Evolutionary conservation across 2,113 vertebrate genomes (phyloP).

Genomic region (Pelecanoides urinatrix): DNA sequence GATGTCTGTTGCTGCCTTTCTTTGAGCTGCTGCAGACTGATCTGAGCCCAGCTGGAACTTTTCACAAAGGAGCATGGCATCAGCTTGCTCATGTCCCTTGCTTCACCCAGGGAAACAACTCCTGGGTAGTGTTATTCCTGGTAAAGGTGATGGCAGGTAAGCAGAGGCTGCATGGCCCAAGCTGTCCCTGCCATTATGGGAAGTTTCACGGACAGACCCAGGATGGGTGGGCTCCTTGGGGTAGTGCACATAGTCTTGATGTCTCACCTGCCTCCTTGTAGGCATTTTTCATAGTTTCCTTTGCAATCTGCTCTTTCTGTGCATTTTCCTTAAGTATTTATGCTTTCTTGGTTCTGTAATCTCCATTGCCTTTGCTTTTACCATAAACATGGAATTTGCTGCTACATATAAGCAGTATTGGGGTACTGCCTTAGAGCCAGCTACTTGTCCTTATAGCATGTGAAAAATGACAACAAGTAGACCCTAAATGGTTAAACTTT

Average conservation of each 20-base stretch:
- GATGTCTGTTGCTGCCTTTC: not conserved
- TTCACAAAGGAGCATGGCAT: not conserved
- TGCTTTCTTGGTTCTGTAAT: not conserved
- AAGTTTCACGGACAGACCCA: not conserved
- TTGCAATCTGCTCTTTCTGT: not conserved
- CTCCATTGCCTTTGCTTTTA: not conserved
- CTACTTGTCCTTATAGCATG: not conserved
- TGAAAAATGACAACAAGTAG: not conserved
- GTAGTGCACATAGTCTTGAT: not conserved
- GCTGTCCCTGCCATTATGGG: not conserved
- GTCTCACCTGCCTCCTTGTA: not conserved
- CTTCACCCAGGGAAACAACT: not conserved
- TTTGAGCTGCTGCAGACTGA: not conserved
- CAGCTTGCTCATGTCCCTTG: not conserved
- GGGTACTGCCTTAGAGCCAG: not conserved
- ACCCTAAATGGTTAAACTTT: constrained; percentile 39
- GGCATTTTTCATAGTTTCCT: not conserved
- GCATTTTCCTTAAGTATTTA: not conserved
- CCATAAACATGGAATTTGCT: not conserved
- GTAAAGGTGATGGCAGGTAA: not conserved
- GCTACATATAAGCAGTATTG: not conserved
- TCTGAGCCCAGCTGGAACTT: not conserved
- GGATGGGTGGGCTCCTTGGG: not conserved
- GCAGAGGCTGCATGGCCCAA: not conserved
- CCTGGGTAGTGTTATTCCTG: not conserved